Conservation (phyloP, 2,888 invertebrate species). For the Ischnus inquisitorius region DNA sequence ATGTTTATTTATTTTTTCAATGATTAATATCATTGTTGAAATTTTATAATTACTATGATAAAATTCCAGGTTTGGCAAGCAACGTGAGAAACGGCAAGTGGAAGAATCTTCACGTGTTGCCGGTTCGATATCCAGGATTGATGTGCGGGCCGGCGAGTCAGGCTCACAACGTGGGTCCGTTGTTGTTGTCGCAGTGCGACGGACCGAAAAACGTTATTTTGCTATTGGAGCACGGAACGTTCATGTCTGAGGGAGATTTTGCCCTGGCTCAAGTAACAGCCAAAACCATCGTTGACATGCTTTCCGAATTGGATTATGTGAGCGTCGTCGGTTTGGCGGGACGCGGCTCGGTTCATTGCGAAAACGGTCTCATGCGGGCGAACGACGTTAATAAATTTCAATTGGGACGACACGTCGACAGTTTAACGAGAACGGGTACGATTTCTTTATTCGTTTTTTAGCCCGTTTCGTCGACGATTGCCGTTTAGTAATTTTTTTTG, state of each 20-base stretch:
- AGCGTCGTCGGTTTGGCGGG: conserved; percentile 81
- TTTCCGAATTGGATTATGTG: conserved; percentile 81
- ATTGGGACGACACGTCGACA: conserved; percentile 79
- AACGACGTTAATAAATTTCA: conserved; percentile 83
- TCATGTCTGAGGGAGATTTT: conserved; percentile 83
- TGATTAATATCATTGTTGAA: background rate
- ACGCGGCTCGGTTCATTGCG: conserved; percentile 76
- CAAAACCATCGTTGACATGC: conserved; percentile 83
- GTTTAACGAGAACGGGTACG: conserved; percentile 77
- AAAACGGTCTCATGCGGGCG: conserved; percentile 78
- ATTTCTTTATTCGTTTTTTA: background rate
- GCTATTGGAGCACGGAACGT: conserved; percentile 80
- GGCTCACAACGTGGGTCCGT: conserved; percentile 81
- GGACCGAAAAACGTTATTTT: conserved; percentile 81
- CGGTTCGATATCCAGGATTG: conserved; percentile 78
- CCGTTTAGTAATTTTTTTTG: too few species aligned
- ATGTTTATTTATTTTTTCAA: too few species aligned
- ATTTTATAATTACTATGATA: too few species aligned
- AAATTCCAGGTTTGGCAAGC: conserved; percentile 75
- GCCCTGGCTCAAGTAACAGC: conserved; percentile 82
- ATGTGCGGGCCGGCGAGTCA: conserved; percentile 83
- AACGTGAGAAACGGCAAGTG: conserved; percentile 79
- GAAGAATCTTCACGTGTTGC: conserved; percentile 82
- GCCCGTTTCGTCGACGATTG: background rate
- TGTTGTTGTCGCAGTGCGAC: conserved; percentile 81